Base-by-base conservation (phyloP, 1,140 invertebrate species). In the Drosophila bocqueti region DNA sequence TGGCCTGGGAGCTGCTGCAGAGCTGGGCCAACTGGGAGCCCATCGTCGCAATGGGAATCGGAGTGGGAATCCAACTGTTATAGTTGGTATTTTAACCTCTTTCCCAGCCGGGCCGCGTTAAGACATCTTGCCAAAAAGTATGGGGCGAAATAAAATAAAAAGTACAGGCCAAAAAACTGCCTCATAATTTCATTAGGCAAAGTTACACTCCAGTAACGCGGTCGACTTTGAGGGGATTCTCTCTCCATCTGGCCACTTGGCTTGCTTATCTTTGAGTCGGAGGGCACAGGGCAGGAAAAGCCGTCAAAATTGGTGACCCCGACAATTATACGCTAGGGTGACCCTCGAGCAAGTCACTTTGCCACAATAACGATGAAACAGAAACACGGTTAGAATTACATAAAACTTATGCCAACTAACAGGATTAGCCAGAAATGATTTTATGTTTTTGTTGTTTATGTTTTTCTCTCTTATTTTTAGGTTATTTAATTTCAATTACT, bases 191-290 rank as follows among this genome's bases (percentile, higher is more conserved):
- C 62, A 79, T 80, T 80, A 80, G 57, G 58, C 54, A 57, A 65
- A 67, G 77, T 80, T 80, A 80, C 77, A 80, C 68, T 80, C 68
- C 43, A 80, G 77, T 79, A 78, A 77, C 74, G 74, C 63, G 57
- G 46, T 34, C 26, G 43, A 68, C 34, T 78, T 55, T 68, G 21
- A 16, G 67, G 64, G 63, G 36, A n/a, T 34, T n/a, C 16, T 24
- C 24, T 13, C 61, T 34, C 24, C 10, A 45, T 29, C 47, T 54
- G 72, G 74, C 61, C 61, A 77, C 74, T 79, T 80, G 61, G 55
- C 61, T 73, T 49, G 55, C 78, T 79, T 79, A 77, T 79, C 74
- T 52, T 38, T 43, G 13, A 15, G 46, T 13, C 36, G 60, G 18
- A 24, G 45, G 45, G 21, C 45, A 13, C 11, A 13, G 21, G n/a